Evolutionary conservation across 2,797 vertebrate genomes (phyloP).

Genomic region (Sebastes steindachneri): DNA sequence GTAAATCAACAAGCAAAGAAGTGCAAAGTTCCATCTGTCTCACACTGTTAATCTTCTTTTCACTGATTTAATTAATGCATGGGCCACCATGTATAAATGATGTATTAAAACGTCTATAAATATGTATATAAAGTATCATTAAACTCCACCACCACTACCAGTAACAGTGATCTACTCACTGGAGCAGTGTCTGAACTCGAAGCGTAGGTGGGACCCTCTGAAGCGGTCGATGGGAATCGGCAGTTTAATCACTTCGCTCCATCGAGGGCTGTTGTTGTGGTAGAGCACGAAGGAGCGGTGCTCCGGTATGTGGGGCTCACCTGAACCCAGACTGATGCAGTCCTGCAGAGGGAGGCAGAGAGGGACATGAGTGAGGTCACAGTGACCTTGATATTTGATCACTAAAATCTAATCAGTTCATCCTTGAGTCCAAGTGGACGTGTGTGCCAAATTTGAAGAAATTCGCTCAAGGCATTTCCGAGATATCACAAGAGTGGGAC

Average conservation of each 20-base stretch:
- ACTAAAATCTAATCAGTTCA: too few relatives aligned
- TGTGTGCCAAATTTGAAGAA: too few relatives aligned
- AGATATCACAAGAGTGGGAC: too few relatives aligned
- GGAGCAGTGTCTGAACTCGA: constrained; percentile 98
- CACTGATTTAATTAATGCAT: background rate
- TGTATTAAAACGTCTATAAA: background rate
- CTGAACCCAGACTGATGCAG: constrained; percentile 95
- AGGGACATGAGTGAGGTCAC: too few relatives aligned
- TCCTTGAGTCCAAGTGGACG: too few relatives aligned
- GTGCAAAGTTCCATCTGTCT: background rate
- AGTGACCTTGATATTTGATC: too few relatives aligned
- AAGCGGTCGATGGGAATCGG: constrained; percentile 97
- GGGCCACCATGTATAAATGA: background rate
- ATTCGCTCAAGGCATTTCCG: fast-evolving
- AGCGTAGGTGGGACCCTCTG: constrained; percentile 97
- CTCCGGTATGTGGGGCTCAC: constrained; percentile 90
- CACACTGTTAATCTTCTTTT: background rate
- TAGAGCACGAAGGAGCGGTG: constrained; percentile 97
- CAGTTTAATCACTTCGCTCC: constrained; percentile 95
- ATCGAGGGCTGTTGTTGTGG: constrained; percentile 97
- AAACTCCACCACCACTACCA: background rate
- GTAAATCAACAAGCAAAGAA: background rate
- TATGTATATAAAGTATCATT: background rate
- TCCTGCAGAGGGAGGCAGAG: constrained; percentile 80
- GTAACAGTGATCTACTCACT: constrained; percentile 83